These are phyloP conservation scores for Phymatocera aterrima DNA, from an alignment of 2,888 invertebrate genomes.

Conservation along the genomic window DNA sequence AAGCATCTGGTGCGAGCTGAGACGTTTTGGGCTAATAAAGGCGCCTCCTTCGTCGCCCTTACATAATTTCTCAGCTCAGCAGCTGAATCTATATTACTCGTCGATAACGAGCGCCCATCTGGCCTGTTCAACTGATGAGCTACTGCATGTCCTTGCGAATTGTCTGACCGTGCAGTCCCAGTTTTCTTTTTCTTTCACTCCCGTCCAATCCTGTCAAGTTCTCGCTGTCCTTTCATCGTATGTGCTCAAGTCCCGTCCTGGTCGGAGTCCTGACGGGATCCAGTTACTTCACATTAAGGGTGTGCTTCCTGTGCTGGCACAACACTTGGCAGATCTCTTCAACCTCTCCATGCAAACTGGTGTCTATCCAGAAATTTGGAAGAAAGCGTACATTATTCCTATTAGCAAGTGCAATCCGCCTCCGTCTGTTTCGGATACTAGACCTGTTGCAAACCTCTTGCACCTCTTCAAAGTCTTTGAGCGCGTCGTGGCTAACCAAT, in stretches of 20 bases:
- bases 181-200: too few relatives aligned
- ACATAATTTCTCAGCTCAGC: background rate
- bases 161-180: too few relatives aligned
- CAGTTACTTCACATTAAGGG: background rate
- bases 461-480: background rate
- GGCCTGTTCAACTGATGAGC: slow-evolving; percentile 31
- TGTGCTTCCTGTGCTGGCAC: too few relatives aligned
- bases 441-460: background rate
- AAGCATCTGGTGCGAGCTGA: background rate
- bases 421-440: background rate
- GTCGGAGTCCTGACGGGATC: background rate
- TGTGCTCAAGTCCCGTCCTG: background rate
- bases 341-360: background rate
- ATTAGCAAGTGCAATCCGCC: background rate
- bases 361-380: background rate
- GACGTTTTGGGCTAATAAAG: background rate
- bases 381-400: background rate
- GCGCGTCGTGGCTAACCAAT: background rate
- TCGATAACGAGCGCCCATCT: background rate
- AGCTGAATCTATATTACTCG: background rate
- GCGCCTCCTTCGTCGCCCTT: background rate
- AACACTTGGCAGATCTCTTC: background rate
- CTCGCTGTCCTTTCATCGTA: background rate
- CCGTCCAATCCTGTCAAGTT: too few relatives aligned
- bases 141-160: background rate